phyloP scores from a whole-genome alignment of 2,113 vertebrate genomes.

The Cavia aperea region DNA sequence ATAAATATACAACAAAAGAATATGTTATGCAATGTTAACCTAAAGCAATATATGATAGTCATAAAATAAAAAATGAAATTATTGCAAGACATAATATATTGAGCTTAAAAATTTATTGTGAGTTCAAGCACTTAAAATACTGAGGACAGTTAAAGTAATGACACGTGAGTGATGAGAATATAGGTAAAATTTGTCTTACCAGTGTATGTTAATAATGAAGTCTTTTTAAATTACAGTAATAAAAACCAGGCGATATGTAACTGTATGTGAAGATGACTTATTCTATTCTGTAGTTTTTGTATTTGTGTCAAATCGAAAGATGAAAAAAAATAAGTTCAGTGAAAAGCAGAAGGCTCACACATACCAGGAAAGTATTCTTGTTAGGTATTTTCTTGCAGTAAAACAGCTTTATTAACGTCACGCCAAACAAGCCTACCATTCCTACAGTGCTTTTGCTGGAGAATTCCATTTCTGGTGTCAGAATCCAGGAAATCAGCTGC shows the following conservation, averaged over 20 bases:
- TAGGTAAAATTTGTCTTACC: neutral
- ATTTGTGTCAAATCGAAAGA: neutral
- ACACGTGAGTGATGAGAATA: neutral
- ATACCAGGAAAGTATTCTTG: neutral
- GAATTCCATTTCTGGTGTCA: neutral
- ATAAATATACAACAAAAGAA: neutral
- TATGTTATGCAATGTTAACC: neutral
- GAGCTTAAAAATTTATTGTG: constrained; percentile 22
- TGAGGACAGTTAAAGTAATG: neutral
- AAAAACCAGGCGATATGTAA: neutral
- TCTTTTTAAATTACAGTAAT: neutral
- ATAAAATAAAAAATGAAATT: constrained; percentile 16
- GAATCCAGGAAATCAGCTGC: neutral
- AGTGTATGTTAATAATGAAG: neutral
- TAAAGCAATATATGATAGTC: neutral
- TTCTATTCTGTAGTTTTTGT: neutral
- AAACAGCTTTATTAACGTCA: neutral
- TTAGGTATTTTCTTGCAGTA: neutral
- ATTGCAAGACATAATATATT: neutral
- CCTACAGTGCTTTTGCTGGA: neutral
- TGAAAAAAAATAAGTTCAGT: neutral
- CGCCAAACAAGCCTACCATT: neutral
- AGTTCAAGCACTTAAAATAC: neutral
- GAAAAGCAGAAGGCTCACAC: neutral
- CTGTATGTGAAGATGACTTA: neutral